Percentiles rank a stretch among this genome's conserved stretches.
Conservation (phyloP, 1,140 invertebrate species). For the Cecropterus lyciades region DNA sequence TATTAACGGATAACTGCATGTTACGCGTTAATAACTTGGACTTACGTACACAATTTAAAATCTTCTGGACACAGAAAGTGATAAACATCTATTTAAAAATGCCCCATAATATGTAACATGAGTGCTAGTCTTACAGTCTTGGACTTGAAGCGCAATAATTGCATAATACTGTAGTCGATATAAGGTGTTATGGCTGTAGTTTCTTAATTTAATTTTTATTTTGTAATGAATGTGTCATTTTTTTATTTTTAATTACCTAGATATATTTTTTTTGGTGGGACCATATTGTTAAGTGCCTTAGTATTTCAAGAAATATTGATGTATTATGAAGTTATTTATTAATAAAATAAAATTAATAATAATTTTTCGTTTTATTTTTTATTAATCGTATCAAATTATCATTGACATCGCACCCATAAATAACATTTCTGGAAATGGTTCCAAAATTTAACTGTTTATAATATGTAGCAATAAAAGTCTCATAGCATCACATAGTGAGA, state of each 20-base stretch:
- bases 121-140: conserved; percentile 12
- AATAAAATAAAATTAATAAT: conserved; percentile 58
- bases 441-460: no score
- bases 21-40: no score
- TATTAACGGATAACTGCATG: no score
- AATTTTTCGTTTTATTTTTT: conserved; percentile 39
- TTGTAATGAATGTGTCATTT: conserved; percentile 61
- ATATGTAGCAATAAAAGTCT: conserved; percentile 1
- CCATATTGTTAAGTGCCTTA: conserved; percentile 78
- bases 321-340: conserved; percentile 64
- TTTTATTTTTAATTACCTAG: conserved; percentile 47
- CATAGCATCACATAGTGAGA: conserved; percentile 72
- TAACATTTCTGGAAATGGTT: no score
- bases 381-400: no score
- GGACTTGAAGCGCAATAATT: conserved; percentile 11
- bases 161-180: conserved; percentile 5
- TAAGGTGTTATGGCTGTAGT: neutral
- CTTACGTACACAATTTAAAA: no score
- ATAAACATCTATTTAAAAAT: no score
- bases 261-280: conserved; percentile 61
- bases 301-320: conserved; percentile 57
- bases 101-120: neutral
- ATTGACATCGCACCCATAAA: no score
- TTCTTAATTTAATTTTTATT: conserved; percentile 35
- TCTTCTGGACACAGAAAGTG: no score